Conservation (phyloP, 2,888 invertebrate species). For the Cosmia pyralina region DNA sequence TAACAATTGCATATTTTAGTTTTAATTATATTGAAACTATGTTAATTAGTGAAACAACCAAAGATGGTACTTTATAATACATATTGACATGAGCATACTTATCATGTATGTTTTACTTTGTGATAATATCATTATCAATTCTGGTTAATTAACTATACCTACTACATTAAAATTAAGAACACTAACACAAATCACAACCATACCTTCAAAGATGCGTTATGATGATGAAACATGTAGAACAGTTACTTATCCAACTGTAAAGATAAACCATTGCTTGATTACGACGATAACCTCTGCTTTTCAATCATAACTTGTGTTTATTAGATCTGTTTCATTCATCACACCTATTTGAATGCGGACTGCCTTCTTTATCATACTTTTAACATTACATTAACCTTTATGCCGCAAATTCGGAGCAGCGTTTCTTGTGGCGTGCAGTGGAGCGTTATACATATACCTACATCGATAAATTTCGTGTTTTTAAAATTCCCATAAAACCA, state of each 20-base stretch:
- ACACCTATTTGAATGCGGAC: background rate
- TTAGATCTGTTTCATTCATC: constrained; percentile 25
- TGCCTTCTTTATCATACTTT: background rate
- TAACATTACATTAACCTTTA: background rate
- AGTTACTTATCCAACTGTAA: constrained; percentile 7
- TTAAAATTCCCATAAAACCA: no score
- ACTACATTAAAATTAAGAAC: constrained; percentile 24
- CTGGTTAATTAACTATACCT: constrained; percentile 31
- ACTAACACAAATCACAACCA: constrained; percentile 13
- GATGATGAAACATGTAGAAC: constrained; percentile 16
- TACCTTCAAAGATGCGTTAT: constrained; percentile 8
- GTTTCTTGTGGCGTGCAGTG: no score
- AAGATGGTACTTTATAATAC: constrained; percentile 60
- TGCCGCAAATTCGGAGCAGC: no score
- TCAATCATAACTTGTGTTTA: constrained; percentile 17
- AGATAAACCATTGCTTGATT: constrained; percentile 5
- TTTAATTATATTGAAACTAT: constrained; percentile 59
- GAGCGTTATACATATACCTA: no score
- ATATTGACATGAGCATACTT: constrained; percentile 58
- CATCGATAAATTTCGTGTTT: no score
- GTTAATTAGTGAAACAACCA: constrained; percentile 58
- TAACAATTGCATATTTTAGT: constrained; percentile 58
- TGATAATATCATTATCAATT: constrained; percentile 58
- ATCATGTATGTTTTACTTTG: constrained; percentile 48
- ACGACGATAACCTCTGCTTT: constrained; percentile 11